Evolutionary conservation across 2,113 vertebrate species (phyloP), one percentile per base, ranked within the genome.

Genomic region (Prolemur simus): DNA sequence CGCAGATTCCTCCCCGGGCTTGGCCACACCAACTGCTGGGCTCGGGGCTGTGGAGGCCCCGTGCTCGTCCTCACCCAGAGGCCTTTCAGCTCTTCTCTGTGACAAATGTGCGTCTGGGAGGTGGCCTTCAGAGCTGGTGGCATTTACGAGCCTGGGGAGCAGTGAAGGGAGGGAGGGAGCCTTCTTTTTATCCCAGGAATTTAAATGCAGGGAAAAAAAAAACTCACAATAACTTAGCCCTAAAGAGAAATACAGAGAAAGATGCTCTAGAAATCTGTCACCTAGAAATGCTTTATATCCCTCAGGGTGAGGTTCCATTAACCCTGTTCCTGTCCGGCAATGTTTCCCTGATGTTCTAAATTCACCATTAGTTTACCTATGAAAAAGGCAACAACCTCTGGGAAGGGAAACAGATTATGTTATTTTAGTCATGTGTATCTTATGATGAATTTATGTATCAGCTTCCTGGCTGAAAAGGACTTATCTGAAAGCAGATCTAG

Each of bases 1-100:
- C 14, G 91, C 71, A 27, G 88, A 94, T 93, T 86, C 96, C 89
- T 96, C n/a, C 23, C 39, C 14, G 39, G 34, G 52, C 42, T 21
- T 42, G 42, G 94, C 85, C 73, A 85, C 93, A 85, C 49, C 58
- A 25, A 37, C 18, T 0, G 73, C 83, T 88, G 18, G 17, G 87
- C 69, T 20, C 1, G 0, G 63, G 45, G 71, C 52, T n/a, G 71
- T 85, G 3, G 4, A 8, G 54, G 68, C 42, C 83, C 45, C 32
- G 14, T 0, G 42, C 39, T 12, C 32, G 2, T 47, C 68, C 1
- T 18, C 49, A 1, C 69, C 0, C 25, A 87, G 82, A 63, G 66
- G 64, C 25, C 89, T 64, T 45, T 68, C 37, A 39, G 42, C 29
- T 81, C 47, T 49, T 37, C 45, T 32, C 73, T 85, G 8, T 90